phyloP scores from a whole-genome alignment of 2,113 vertebrate genomes.

The Athene cunicularia region DNA sequence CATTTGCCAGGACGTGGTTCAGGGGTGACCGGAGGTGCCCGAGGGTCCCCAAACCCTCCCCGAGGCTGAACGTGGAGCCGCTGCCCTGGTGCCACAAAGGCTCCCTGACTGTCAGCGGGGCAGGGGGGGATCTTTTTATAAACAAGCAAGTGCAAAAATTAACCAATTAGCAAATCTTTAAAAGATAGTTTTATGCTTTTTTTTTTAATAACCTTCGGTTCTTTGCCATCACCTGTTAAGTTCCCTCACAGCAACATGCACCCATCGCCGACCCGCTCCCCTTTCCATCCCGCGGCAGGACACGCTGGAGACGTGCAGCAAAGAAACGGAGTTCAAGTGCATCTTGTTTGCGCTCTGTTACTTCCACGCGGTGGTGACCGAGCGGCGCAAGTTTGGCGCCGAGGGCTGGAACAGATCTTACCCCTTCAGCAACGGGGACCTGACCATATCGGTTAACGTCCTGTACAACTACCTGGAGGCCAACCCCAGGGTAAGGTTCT shows the following conservation, averaged over 20 bases:
- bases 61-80: neutral
- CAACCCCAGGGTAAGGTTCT: constrained; percentile 62
- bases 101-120: neutral
- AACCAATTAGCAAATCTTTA: neutral
- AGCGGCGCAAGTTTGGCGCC: constrained; percentile 77
- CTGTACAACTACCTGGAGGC: constrained; percentile 80
- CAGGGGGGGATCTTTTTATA: neutral
- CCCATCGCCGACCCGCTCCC: neutral
- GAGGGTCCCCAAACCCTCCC: neutral
- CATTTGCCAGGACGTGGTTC: neutral
- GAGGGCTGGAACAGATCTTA: constrained; percentile 79
- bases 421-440: constrained; percentile 79
- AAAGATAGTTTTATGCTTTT: neutral
- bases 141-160: neutral
- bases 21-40: neutral
- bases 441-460: constrained; percentile 74
- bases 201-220: neutral
- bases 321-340: constrained; percentile 75
- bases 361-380: constrained; percentile 76
- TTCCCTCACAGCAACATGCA: neutral
- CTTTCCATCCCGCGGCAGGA: constrained; percentile 23
- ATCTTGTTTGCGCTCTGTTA: constrained; percentile 78
- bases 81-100: neutral
- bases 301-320: constrained; percentile 78
- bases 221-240: neutral